Evolutionary conservation across 1,140 invertebrate genomes (phyloP).

Genomic region (Tetragnatha versicolor): DNA sequence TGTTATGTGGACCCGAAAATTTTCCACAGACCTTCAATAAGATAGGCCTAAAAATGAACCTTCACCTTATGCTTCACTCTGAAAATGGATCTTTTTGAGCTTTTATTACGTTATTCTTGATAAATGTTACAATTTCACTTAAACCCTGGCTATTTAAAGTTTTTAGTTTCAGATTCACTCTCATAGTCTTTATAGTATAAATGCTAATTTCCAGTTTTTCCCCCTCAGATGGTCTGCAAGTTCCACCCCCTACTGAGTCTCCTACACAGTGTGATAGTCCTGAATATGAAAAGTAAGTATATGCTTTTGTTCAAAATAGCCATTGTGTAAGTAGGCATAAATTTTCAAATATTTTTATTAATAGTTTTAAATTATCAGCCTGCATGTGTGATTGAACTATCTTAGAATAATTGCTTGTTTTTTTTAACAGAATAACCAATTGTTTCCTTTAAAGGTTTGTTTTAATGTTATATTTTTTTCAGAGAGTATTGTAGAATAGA

Average conservation of each 20-base stretch:
- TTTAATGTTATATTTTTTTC: neutral
- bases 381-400: neutral
- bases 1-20: too few relatives aligned
- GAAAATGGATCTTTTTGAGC: too few relatives aligned
- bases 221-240: neutral
- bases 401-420: neutral
- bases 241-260: constrained; percentile 24
- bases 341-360: neutral
- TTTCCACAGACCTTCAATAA: too few relatives aligned
- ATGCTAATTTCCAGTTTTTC: neutral
- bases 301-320: too few relatives aligned
- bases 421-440: neutral
- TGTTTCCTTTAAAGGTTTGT: neutral
- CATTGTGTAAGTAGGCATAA: too few relatives aligned
- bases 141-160: too few relatives aligned
- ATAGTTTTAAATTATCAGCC: neutral
- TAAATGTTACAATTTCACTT: too few relatives aligned
- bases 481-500: constrained; percentile 83
- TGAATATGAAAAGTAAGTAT: constrained; percentile 43
- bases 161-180: too few relatives aligned
- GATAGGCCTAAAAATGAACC: too few relatives aligned
- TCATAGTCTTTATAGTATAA: too few relatives aligned
- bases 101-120: too few relatives aligned
- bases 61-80: too few relatives aligned
- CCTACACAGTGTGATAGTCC: constrained; percentile 16